phyloP scores from a whole-genome alignment of 2,113 vertebrate species.

The Sceloporus undulatus region DNA sequence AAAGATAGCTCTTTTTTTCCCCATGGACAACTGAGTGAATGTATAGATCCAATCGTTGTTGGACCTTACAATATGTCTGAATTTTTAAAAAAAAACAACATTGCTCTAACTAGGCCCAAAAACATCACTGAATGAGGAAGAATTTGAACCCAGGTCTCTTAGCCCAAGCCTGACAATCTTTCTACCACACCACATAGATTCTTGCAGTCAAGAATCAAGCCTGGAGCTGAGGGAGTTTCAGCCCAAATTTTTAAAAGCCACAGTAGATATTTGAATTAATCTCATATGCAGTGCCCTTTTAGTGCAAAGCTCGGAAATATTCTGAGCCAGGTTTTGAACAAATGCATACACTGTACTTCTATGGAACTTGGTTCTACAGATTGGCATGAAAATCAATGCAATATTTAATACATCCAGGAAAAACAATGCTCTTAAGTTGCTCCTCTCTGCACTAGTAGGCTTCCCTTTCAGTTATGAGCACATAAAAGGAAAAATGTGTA shows the following conservation, averaged over 20 bases:
- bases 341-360: neutral
- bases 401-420: neutral
- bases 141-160: neutral
- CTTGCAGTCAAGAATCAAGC: neutral
- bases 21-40: neutral
- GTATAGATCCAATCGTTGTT: neutral
- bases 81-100: too few species aligned
- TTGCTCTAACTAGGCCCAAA: neutral
- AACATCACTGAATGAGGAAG: neutral
- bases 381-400: constrained; percentile 8
- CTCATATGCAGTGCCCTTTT: neutral
- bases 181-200: neutral
- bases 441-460: neutral
- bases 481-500: neutral
- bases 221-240: too few species aligned
- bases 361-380: neutral
- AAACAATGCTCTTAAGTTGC: neutral
- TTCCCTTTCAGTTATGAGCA: neutral
- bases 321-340: neutral
- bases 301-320: neutral
- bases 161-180: neutral
- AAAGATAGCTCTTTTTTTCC: neutral
- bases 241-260: neutral
- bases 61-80: neutral
- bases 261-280: neutral